Conservation (phyloP, 2,888 invertebrate species). For the Lycaena phlaeas region DNA sequence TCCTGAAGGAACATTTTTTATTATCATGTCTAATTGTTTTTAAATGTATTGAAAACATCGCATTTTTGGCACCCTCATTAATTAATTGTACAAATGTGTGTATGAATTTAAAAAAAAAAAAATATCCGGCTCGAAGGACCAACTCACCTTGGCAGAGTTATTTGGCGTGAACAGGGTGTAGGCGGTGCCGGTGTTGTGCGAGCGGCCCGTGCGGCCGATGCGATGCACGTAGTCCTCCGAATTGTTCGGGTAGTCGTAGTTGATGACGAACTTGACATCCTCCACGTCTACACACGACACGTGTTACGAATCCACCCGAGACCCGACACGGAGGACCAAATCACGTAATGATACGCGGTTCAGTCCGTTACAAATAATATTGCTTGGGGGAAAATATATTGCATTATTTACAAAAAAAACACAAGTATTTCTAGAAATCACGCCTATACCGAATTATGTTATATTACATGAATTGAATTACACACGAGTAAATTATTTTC, state of each 20-base stretch:
- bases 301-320: not conserved
- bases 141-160: conserved; percentile 84
- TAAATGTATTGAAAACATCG: no score
- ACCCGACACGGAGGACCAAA: not conserved
- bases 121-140: not conserved
- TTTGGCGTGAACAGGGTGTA: conserved; percentile 96
- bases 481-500: no score
- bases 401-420: no score
- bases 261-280: conserved; percentile 99
- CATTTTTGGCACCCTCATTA: no score
- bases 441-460: no score
- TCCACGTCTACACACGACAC: conserved; percentile 86
- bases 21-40: no score
- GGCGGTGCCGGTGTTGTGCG: conserved; percentile 93
- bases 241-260: conserved; percentile 97
- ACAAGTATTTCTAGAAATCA: no score
- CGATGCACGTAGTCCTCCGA: conserved; percentile 98
- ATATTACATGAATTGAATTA: no score
- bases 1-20: no score
- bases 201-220: conserved; percentile 96
- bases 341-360: not conserved
- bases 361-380: not conserved
- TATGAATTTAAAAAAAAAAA: no score
- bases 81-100: no score
- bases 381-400: conserved; percentile 13